Conservation (phyloP, 1,140 invertebrate genomes). For the Diabrotica undecimpunctata region DNA sequence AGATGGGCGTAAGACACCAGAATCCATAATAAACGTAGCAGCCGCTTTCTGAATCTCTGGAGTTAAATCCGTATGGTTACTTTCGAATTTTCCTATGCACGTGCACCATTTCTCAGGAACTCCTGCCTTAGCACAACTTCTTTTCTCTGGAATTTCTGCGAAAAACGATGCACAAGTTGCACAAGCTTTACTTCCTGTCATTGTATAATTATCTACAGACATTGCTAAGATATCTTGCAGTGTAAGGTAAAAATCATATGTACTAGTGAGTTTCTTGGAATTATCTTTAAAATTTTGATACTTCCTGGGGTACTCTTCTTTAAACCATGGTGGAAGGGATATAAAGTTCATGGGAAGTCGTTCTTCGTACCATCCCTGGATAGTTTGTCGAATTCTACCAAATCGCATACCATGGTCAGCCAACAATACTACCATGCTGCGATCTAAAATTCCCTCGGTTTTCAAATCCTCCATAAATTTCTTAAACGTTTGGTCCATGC, state of each 20-base stretch:
- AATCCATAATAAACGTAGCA: neutral
- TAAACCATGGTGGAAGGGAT: conserved; percentile 66
- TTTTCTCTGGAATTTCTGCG: conserved; percentile 55
- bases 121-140: conserved; percentile 66
- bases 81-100: conserved; percentile 23
- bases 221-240: conserved; percentile 48
- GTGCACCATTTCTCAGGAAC: conserved; percentile 29
- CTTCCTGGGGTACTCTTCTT: conserved; percentile 53
- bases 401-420: conserved; percentile 86
- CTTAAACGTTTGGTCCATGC: conserved; percentile 55
- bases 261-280: conserved; percentile 61
- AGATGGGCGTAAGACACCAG: neutral
- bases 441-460: conserved; percentile 51
- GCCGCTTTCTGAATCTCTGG: conserved; percentile 5
- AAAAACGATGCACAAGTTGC: conserved; percentile 67
- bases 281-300: conserved; percentile 63
- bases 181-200: conserved; percentile 52
- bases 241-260: conserved; percentile 72
- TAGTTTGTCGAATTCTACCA: conserved; percentile 66
- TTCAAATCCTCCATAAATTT: conserved; percentile 50
- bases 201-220: conserved; percentile 47
- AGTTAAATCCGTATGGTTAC: neutral
- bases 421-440: conserved; percentile 64
- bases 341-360: conserved; percentile 75
- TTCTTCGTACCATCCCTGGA: conserved; percentile 81